Evolutionary conservation across 2,113 vertebrate species (phyloP).

Genomic region (Arvicanthis niloticus): DNA sequence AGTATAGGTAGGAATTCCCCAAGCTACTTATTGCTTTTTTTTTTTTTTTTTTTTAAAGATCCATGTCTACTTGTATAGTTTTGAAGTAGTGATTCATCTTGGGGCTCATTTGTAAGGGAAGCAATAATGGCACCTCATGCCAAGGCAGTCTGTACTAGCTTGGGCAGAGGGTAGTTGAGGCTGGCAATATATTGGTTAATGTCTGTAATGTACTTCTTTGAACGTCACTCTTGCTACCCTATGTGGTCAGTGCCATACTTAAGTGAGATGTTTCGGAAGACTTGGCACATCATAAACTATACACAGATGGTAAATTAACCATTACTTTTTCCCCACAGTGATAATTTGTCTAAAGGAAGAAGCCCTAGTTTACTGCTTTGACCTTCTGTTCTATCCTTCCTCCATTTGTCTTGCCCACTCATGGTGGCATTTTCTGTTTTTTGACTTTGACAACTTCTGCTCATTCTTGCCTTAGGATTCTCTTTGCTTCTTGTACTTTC

Average conservation of each 20-base stretch:
- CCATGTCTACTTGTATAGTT: neutral
- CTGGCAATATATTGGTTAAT: neutral
- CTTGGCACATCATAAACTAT: neutral
- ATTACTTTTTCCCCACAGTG: neutral
- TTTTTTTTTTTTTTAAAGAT: neutral
- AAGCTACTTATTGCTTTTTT: neutral
- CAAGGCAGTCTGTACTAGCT: neutral
- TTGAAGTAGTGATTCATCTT: neutral
- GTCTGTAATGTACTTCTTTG: neutral
- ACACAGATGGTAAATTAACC: neutral
- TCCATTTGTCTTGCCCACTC: neutral
- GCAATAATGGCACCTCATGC: no score
- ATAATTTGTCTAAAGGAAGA: conserved; percentile 1
- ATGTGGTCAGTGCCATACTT: neutral
- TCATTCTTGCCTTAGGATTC: neutral
- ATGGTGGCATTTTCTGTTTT: neutral
- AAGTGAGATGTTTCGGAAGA: neutral
- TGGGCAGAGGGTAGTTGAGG: neutral
- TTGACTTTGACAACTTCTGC: neutral
- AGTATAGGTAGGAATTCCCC: neutral
- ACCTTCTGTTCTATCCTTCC: neutral
- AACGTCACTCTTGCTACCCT: neutral
- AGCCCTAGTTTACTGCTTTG: neutral
- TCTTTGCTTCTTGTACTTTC: neutral
- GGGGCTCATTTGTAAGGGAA: neutral